Evolutionary conservation across 2,888 invertebrate species (phyloP), one percentile per base, ranked within the genome.

Genomic region (Lymantria monacha): DNA sequence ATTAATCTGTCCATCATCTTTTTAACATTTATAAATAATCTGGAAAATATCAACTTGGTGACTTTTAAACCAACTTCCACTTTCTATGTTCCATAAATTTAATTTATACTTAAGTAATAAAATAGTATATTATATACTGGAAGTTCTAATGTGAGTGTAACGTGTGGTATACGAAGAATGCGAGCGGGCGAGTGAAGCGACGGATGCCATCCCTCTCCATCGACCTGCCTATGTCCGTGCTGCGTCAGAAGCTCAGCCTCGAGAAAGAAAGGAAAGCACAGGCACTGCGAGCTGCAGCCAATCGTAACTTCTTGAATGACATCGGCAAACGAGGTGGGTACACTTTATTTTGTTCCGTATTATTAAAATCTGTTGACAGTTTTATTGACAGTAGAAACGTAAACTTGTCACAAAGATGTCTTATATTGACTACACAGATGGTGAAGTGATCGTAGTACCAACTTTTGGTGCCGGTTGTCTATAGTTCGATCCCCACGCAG

Each of bases 211-310:
- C 95, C 36, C 91, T 97, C 69, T 97, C 97, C 73, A 96, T 97
- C 86, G 95, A 96, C 68, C 95, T 96, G 89, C 96, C 97, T 2
- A 89, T 97, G 92, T 96, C 97, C 69, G 96, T 97, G 57, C 92
- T 97, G 60, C 94, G 97, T 49, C 94, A 97, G 81, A 93, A 96
- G 69, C 93, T 97, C 48, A 90, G 95, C 59, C 85, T 96, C 65
- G 97, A 97, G 87, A 94, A 96, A 70, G 95, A 95, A 55, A 92
- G 97, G 69, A 94, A 96, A 79, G 89, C 92, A 49, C 83, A 93
- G 71, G 93, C 93, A 40, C 93, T 93, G 65, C 93, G 94, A 59
- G 89, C 87, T 0, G 83, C 79, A 0, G 83, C 76, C 59, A 96
- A 96, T 88, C 92, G 96, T 58, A 94, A 94, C 74, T 93, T 94